Conservation (phyloP, 2,888 invertebrate genomes). For the Saturnia pavonia region DNA sequence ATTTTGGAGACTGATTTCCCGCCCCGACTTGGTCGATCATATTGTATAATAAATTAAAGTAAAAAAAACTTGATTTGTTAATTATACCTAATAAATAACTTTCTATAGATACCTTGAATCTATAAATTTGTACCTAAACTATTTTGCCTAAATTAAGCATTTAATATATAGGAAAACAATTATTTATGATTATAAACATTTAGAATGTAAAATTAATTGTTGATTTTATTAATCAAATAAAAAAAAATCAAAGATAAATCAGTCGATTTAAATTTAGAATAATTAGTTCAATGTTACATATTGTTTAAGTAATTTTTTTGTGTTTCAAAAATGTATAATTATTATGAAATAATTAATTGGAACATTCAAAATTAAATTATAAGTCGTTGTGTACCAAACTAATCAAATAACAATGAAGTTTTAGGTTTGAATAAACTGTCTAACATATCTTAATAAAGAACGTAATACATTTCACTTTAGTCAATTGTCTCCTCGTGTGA, state of each 20-base stretch:
- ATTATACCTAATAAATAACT: neutral
- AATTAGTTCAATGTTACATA: neutral
- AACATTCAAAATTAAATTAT: neutral
- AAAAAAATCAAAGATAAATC: neutral
- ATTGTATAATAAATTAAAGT: neutral
- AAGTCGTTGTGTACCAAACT: neutral
- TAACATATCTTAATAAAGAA: neutral
- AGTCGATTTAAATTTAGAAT: neutral
- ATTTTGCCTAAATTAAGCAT: neutral
- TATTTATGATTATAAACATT: neutral
- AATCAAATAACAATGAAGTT: neutral
- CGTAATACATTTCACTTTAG: slow-evolving; percentile 5
- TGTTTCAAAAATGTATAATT: neutral
- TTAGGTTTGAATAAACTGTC: neutral
- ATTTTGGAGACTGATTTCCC: neutral
- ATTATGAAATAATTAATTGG: neutral
- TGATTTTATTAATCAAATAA: neutral
- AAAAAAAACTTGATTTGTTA: neutral
- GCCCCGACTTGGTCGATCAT: neutral
- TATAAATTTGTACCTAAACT: neutral
- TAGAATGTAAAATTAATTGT: neutral
- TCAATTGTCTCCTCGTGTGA: neutral
- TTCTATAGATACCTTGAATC: neutral
- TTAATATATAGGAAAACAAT: neutral
- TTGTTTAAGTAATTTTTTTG: neutral